A percentile compares a stretch with the other conserved stretches of the same genome.
phyloP scores from a whole-genome alignment of 2,888 invertebrate genomes.

The Sipha maydis region DNA sequence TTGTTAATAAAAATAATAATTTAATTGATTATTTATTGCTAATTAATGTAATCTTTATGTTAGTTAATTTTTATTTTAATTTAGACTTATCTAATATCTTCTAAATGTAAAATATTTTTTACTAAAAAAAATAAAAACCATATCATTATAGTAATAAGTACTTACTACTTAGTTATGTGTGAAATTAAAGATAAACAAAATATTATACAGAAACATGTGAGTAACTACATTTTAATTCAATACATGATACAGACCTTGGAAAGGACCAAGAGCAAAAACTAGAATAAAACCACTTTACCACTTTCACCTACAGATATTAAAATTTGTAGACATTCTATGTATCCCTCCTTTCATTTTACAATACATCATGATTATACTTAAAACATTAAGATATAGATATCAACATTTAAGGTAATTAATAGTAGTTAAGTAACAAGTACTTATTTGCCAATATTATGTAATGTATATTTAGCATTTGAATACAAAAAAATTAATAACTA shows the following conservation, averaged over 20 bases:
- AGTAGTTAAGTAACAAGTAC: not conserved
- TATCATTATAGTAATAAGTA: not conserved
- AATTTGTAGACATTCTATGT: conserved; percentile 2
- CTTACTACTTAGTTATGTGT: not conserved
- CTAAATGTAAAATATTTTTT: not conserved
- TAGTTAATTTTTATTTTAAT: too few relatives aligned
- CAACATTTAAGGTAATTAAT: not conserved
- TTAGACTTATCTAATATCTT: too few relatives aligned
- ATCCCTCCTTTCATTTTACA: conserved; percentile 24
- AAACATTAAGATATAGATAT: not conserved
- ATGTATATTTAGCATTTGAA: not conserved
- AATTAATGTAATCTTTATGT: too few relatives aligned
- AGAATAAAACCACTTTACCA: conserved; percentile 35
- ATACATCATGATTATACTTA: not conserved
- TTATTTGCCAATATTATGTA: conserved; percentile 1
- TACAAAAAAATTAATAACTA: not conserved
- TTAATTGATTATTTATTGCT: too few relatives aligned
- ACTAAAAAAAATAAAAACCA: not conserved
- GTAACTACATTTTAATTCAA: conserved; percentile 21
- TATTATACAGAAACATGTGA: not conserved
- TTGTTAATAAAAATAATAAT: too few relatives aligned
- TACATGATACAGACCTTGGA: conserved; percentile 48
- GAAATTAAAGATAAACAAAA: not conserved
- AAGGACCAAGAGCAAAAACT: conserved; percentile 55
- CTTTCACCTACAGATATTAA: conserved; percentile 46